phyloP scores from a whole-genome alignment of 2,797 vertebrate genomes.

The Falco biarmicus region DNA sequence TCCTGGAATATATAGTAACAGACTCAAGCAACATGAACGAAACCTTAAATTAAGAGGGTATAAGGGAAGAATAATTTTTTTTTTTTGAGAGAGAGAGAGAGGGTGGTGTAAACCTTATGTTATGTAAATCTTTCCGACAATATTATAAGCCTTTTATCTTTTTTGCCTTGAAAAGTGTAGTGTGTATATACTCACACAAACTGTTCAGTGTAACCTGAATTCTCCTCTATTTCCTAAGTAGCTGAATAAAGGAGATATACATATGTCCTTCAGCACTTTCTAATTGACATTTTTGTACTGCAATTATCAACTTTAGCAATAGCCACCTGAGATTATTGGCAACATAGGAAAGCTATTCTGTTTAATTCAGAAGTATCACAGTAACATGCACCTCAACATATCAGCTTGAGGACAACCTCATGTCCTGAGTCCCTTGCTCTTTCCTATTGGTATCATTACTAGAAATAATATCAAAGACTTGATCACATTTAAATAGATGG shows the following conservation, averaged over 20 bases:
- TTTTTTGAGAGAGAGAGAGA: rapidly evolving
- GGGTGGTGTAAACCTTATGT: neutral
- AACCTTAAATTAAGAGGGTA: neutral
- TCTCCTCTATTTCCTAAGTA: neutral
- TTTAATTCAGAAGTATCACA: neutral
- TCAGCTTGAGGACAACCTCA: neutral
- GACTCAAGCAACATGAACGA: neutral
- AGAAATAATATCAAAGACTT: neutral
- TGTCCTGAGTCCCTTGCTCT: neutral
- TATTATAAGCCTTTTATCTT: neutral
- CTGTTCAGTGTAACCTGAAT: neutral
- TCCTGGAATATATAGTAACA: neutral
- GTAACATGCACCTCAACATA: neutral
- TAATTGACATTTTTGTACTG: neutral
- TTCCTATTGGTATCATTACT: neutral
- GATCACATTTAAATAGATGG: neutral
- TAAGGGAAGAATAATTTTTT: neutral
- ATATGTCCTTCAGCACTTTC: neutral
- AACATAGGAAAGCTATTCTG: neutral
- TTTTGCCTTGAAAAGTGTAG: neutral
- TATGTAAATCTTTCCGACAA: neutral
- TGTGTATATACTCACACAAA: neutral
- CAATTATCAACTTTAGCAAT: neutral
- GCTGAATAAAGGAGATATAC: neutral
- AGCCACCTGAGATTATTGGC: neutral